phyloP scores from a whole-genome alignment of 2,113 vertebrate genomes.

The Pao palembangensis region DNA sequence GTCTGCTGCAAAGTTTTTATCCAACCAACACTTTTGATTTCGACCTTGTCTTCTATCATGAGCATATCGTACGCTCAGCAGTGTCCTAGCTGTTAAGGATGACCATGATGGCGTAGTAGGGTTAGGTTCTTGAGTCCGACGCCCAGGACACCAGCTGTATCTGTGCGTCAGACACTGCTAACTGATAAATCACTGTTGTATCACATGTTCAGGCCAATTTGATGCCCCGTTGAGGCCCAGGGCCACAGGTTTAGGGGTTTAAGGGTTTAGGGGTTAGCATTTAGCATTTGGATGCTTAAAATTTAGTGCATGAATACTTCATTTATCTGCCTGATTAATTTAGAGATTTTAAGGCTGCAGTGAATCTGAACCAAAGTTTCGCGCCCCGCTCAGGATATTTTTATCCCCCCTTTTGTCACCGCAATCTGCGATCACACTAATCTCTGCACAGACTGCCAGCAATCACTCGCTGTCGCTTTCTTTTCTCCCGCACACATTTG shows the following conservation, averaged over 20 bases:
- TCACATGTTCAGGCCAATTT: no score
- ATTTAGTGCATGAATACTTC: neutral
- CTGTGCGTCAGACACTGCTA: constrained; percentile 1
- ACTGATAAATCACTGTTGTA: neutral
- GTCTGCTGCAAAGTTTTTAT: neutral
- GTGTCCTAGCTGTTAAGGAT: no score
- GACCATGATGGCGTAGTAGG: no score
- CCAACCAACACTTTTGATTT: neutral
- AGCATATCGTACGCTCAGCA: no score
- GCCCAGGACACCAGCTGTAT: neutral
- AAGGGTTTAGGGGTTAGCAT: neutral
- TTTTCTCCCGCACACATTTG: constrained; percentile 21
- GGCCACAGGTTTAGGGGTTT: no score
- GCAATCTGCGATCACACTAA: constrained; percentile 51
- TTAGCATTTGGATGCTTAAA: neutral
- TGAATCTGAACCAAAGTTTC: constrained; percentile 33
- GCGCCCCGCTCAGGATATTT: constrained; percentile 41
- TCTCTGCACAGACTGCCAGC: constrained; percentile 42
- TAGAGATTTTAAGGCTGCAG: constrained; percentile 11
- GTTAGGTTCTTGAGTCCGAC: no score
- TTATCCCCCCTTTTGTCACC: constrained; percentile 44
- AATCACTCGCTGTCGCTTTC: constrained; percentile 22
- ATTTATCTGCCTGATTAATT: neutral
- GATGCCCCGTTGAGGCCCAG: no score
- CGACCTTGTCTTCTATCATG: no score